Evolutionary conservation across 2,888 invertebrate genomes (phyloP).

Genomic region (Apamea crenata): DNA sequence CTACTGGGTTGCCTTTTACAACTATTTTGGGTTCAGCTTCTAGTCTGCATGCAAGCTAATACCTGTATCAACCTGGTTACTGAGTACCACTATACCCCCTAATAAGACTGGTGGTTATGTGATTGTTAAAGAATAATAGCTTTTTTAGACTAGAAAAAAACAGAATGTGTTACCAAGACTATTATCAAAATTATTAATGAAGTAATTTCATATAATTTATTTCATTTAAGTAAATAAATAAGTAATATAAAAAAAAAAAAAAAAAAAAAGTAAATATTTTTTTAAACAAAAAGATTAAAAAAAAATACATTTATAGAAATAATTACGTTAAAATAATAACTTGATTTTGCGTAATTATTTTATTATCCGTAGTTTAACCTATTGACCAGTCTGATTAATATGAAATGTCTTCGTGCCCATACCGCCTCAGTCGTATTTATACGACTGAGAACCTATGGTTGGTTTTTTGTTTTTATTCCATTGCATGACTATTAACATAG

Average conservation of each 20-base stretch:
- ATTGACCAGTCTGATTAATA: background rate
- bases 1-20: background rate
- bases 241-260: no score
- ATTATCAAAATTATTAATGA: background rate
- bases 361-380: background rate
- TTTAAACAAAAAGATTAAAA: no score
- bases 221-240: no score
- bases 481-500: no score
- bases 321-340: background rate
- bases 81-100: background rate
- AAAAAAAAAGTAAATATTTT: no score
- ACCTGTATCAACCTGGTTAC: background rate
- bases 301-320: background rate
- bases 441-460: no score
- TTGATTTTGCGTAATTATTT: background rate
- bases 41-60: background rate
- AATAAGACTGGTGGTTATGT: background rate
- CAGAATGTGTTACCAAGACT: background rate
- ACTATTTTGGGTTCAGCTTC: background rate
- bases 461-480: no score
- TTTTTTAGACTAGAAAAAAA: background rate
- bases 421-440: no score
- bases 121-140: background rate
- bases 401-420: background rate
- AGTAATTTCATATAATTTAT: background rate